These are phyloP conservation scores for Phenganax stokvisi DNA, from an alignment of 92 coral and sea anemone species.

Conservation along the genomic window DNA sequence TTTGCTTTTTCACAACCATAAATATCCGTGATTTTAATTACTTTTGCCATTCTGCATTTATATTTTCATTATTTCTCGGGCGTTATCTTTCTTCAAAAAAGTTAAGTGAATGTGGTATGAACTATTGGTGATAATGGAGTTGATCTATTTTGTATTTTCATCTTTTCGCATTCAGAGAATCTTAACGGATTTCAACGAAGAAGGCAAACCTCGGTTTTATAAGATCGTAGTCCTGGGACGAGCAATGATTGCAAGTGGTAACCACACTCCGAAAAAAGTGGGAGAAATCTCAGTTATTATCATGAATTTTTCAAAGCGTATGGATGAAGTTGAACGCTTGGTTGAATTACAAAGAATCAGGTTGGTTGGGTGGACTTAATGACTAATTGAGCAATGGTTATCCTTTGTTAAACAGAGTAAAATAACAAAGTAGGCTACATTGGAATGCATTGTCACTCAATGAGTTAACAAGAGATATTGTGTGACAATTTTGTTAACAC, in stretches of 20 bases:
- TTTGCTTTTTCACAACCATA: no score
- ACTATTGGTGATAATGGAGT: no score
- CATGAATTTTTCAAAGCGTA: slow-evolving; percentile 12
- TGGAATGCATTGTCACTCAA: background rate
- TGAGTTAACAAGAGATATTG: no score
- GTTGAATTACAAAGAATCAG: slow-evolving; percentile 30
- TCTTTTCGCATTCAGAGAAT: background rate
- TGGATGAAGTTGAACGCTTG: slow-evolving; percentile 23
- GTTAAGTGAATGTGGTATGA: no score
- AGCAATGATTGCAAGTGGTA: slow-evolving; percentile 4
- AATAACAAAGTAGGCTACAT: background rate
- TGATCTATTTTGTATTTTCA: no score
- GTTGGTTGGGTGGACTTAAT: background rate
- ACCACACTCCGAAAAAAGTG: slow-evolving; percentile 29
- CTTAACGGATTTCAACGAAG: background rate
- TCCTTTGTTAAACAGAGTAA: background rate
- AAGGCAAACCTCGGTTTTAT: slow-evolving; percentile 27
- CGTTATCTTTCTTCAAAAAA: no score
- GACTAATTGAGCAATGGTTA: no score
- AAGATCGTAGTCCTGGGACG: slow-evolving; percentile 22
- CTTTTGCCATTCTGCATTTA: no score
- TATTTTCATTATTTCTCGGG: no score
- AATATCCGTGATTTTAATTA: no score
- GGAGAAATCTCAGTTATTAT: slow-evolving; percentile 13
- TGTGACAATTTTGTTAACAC: no score